Conservation (phyloP, 2,797 vertebrate species). For the Moxostoma hubbsi region DNA sequence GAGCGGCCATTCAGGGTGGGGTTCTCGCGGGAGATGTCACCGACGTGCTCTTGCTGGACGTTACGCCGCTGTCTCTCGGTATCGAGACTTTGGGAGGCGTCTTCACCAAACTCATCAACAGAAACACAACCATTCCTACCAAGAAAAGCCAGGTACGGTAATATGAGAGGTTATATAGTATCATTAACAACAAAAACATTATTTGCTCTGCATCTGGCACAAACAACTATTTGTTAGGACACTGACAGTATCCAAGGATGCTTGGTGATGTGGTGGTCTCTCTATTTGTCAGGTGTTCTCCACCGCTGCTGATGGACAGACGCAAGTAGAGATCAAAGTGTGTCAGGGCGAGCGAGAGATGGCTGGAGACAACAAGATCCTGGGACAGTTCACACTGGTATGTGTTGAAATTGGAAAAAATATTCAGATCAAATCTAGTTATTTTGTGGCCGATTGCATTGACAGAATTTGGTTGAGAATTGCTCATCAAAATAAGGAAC, state of each 20-base stretch:
- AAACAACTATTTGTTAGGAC: no score
- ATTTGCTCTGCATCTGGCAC: no score
- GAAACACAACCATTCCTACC: slow-evolving; percentile 98
- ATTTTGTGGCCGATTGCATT: no score
- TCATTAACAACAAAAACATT: no score
- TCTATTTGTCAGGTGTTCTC: slow-evolving; percentile 87
- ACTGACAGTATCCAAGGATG: no score
- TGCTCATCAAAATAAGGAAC: no score
- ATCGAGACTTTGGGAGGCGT: slow-evolving; percentile 98
- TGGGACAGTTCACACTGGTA: slow-evolving; percentile 96
- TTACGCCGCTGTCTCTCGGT: slow-evolving; percentile 93
- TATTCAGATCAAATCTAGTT: no score
- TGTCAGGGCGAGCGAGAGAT: slow-evolving; percentile 98
- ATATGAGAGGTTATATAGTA: background rate
- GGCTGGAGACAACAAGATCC: slow-evolving; percentile 94
- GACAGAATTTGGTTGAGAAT: no score
- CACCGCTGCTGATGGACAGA: slow-evolving; percentile 97
- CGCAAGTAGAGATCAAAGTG: slow-evolving; percentile 98
- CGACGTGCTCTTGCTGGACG: slow-evolving; percentile 93
- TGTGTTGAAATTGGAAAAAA: slow-evolving; percentile 36
- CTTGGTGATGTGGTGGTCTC: background rate
- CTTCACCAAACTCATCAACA: slow-evolving; percentile 97
- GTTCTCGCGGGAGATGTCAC: slow-evolving; percentile 97
- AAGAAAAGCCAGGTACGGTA: slow-evolving; percentile 93
- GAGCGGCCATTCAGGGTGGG: slow-evolving; percentile 95